Percentiles rank a stretch among this genome's conserved stretches.
Evolutionary conservation across 2,888 invertebrate species (phyloP).

Genomic region (Microctonus hyperodae): DNA sequence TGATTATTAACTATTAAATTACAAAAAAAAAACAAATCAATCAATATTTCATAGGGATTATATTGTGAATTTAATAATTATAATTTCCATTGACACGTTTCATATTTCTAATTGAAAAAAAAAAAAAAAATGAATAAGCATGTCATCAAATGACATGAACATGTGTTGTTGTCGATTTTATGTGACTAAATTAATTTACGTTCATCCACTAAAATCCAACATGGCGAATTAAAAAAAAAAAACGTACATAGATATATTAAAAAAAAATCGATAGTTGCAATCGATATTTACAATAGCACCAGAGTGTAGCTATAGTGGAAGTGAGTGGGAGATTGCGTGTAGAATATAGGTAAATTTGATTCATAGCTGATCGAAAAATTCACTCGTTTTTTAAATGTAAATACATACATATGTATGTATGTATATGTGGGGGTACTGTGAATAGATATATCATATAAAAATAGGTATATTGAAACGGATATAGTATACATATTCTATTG

Average conservation of each 20-base stretch:
- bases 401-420: background rate
- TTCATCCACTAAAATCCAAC: background rate
- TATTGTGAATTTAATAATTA: no score
- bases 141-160: background rate
- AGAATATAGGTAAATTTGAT: background rate
- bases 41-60: no score
- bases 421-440: background rate
- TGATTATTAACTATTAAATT: no score
- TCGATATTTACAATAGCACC: background rate
- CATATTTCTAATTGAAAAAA: no score
- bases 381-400: background rate
- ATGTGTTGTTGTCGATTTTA: background rate
- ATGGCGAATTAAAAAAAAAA: no score
- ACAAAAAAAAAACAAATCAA: no score
- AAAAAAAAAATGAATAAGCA: no score
- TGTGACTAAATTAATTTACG: background rate
- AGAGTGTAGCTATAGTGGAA: no score
- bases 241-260: background rate
- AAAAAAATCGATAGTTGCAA: background rate
- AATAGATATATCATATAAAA: background rate
- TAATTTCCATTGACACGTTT: no score
- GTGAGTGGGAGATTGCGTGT: background rate
- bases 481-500: background rate
- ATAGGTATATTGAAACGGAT: background rate
- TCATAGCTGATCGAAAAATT: constrained; percentile 6